These are phyloP conservation scores for Odobenus rosmarus DNA, from an alignment of 2,113 vertebrate genomes.

Conservation along the genomic window DNA sequence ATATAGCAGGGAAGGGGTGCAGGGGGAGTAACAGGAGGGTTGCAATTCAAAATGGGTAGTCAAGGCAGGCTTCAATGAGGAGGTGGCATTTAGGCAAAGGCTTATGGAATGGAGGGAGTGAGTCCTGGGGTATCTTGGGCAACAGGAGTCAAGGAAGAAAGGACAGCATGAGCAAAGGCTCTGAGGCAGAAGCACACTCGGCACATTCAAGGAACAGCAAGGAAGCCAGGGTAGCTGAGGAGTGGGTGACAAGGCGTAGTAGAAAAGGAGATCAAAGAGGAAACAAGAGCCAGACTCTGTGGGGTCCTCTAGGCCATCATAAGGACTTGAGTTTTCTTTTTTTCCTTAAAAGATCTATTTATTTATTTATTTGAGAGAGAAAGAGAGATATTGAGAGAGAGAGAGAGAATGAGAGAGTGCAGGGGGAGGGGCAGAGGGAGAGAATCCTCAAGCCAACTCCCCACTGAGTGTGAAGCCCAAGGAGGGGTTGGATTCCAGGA, in stretches of 20 bases:
- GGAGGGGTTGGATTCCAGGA: background rate
- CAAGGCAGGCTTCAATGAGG: background rate
- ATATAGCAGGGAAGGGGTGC: background rate
- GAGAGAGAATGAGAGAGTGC: background rate
- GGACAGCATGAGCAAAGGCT: background rate
- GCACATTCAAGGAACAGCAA: background rate
- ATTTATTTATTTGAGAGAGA: background rate
- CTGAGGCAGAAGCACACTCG: background rate
- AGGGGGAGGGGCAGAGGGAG: background rate
- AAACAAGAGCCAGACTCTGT: background rate
- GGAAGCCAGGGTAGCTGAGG: background rate
- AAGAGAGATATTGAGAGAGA: background rate
- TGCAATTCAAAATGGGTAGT: background rate
- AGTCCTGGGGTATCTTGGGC: background rate
- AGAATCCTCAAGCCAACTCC: background rate
- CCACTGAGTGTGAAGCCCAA: background rate
- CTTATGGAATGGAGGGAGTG: background rate
- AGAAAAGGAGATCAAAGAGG: background rate
- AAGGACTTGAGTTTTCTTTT: background rate
- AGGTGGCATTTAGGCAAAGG: background rate
- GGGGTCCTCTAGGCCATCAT: background rate
- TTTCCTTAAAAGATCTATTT: background rate
- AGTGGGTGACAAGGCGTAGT: too few species aligned
- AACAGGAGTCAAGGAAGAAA: background rate
- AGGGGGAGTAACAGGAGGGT: fast-evolving